Evolutionary conservation across 1,140 invertebrate species (phyloP), one percentile per base, ranked within the genome.

Genomic region (Eciton burchellii): DNA sequence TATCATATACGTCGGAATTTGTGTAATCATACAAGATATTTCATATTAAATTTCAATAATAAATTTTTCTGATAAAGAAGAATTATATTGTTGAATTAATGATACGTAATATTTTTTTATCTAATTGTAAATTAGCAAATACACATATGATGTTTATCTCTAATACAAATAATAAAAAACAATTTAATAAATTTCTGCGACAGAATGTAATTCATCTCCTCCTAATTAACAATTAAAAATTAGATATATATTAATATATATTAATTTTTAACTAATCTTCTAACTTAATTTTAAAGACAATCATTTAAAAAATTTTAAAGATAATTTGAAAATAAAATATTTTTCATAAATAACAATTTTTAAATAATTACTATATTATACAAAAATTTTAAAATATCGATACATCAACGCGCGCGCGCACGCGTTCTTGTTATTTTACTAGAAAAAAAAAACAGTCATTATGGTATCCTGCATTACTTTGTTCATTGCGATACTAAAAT

Each of bases 1-100:
- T 72, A 68, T 82, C 70, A 62, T 73, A 41, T 59, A 66, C 82
- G 52, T 70, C 72, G 56, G 29, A 83, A 35, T 49, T 65, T n/a
- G 4, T 24, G 14, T 57, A 3, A 72, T 57, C 29, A 43, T 59
- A 76, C 14, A 76, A 45, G 59, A 11, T 74, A n/a, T 47, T n/a
- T 24, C 21, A 3, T 12, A 63, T 47, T 16, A 5, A 73, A 9
- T 3, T 35, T 76, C 16, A 52, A n/a, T 54, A 29, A 45, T 21
- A 63, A 24, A 47, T 29, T 62, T 74, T 63, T 63, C 0, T 62
- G 12, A 6, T 43, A 43, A 19, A 11, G 60, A 60, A 73, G 29
- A 35, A 3, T 70, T 57, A 71, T 26, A 19, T 5, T 56, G 21
- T 56, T 56, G 8, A 21, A 56, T 35, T 35, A 35, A 2, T 35